Conservation (phyloP, 2,888 invertebrate species). For the Lottia gigantea region DNA sequence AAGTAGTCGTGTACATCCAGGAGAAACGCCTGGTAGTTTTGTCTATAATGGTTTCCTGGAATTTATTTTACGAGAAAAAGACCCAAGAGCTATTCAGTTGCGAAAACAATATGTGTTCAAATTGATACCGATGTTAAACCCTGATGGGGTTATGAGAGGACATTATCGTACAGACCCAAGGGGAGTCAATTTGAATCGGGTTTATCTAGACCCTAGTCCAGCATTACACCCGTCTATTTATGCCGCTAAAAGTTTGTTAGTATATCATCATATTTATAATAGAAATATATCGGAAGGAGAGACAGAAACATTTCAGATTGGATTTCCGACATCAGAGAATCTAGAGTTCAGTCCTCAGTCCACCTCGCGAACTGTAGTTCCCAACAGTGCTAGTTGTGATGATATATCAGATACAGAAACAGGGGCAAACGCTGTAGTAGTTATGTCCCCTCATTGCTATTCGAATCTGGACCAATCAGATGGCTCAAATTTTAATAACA, state of each 20-base stretch:
- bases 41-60: constrained; percentile 90
- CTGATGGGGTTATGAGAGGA: constrained; percentile 88
- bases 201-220: constrained; percentile 83
- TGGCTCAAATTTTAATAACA: background rate
- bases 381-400: background rate
- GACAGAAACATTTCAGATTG: background rate
- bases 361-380: background rate
- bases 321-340: background rate
- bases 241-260: constrained; percentile 80
- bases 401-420: background rate
- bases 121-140: constrained; percentile 89
- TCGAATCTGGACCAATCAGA: background rate
- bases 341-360: background rate
- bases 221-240: constrained; percentile 85
- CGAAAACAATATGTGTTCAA: constrained; percentile 83
- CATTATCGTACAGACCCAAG: constrained; percentile 82
- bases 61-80: constrained; percentile 78
- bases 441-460: background rate
- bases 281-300: constrained; percentile 31
- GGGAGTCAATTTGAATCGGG: constrained; percentile 88
- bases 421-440: background rate
- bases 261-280: constrained; percentile 68
- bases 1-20: constrained; percentile 90
- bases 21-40: constrained; percentile 90
- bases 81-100: constrained; percentile 79